A percentile compares a stretch with the other conserved stretches of the same genome.
phyloP scores from a whole-genome alignment of 2,113 vertebrate genomes.

The Antigone vipio region DNA sequence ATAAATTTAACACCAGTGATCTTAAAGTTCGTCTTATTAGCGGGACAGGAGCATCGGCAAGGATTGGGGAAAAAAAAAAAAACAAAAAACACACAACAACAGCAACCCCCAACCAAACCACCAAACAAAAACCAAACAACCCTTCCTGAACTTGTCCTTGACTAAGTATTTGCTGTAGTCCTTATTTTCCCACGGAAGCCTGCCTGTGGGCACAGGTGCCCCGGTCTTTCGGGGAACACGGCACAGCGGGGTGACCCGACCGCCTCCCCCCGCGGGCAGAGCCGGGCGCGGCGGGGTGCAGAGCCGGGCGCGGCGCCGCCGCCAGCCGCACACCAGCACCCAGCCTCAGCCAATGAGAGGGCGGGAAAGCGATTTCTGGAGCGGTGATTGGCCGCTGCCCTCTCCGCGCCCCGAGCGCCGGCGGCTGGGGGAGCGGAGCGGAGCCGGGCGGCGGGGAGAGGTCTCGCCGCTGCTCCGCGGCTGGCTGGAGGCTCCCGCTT shows the following conservation, averaged over 20 bases:
- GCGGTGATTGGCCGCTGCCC: constrained; percentile 51
- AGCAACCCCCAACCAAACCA: too few species aligned
- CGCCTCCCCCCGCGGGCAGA: neutral
- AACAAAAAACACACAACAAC: too few species aligned
- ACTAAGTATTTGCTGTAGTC: rapidly evolving
- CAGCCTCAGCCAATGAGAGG: constrained; percentile 44
- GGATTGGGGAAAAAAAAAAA: too few species aligned
- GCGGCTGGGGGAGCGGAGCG: neutral
- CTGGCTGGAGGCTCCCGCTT: neutral
- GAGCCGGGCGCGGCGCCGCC: neutral
- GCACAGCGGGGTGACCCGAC: rapidly evolving
- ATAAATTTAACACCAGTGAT: neutral
- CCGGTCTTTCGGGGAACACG: rapidly evolving
- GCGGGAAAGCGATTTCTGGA: constrained; percentile 37
- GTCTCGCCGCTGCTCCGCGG: constrained; percentile 2
- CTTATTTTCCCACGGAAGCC: neutral
- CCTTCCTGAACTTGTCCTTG: rapidly evolving
- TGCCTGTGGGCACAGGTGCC: rapidly evolving
- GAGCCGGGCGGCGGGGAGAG: neutral
- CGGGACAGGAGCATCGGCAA: neutral
- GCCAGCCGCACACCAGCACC: neutral
- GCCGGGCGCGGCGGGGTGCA: neutral
- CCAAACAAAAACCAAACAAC: too few species aligned
- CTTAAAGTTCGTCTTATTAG: too few species aligned
- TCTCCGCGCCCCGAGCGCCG: neutral